Evolutionary conservation across 1,140 invertebrate genomes (phyloP).

Genomic region (Atta colombica): DNA sequence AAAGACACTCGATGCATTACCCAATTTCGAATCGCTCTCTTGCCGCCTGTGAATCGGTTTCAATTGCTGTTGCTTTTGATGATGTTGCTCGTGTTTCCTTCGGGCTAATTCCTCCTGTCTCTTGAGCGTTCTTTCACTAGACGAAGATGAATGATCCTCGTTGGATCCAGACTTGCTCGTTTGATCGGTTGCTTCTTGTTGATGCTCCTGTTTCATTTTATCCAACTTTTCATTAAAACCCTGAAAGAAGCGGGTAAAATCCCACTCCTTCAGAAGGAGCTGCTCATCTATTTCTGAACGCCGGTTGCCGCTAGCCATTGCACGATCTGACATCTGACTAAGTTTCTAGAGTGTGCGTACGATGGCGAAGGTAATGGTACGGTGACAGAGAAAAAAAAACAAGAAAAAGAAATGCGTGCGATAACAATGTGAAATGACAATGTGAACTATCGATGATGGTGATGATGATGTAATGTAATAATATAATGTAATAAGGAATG

Average conservation of each 20-base stretch:
- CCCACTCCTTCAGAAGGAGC: constrained; percentile 93
- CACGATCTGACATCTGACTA: constrained; percentile 82
- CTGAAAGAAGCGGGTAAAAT: constrained; percentile 94
- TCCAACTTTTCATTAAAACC: constrained; percentile 86
- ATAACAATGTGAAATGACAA: constrained; percentile 75
- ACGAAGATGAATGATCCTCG: constrained; percentile 72
- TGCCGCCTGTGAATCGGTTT: constrained; percentile 87
- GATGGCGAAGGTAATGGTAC: constrained; percentile 81
- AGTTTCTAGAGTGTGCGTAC: constrained; percentile 82
- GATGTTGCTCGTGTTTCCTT: constrained; percentile 77
- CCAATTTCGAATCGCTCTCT: constrained; percentile 90
- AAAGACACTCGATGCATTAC: constrained; percentile 88
- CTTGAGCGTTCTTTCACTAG: constrained; percentile 80
- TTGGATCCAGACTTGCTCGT: constrained; percentile 73
- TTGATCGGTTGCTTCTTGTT: constrained; percentile 64
- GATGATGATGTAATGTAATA: constrained; percentile 59
- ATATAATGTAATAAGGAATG: constrained; percentile 39
- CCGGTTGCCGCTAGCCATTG: constrained; percentile 79
- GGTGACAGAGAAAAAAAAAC: constrained; percentile 81
- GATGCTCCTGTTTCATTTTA: constrained; percentile 81
- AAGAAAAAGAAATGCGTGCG: constrained; percentile 80
- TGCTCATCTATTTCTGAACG: constrained; percentile 90
- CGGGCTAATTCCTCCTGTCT: constrained; percentile 75
- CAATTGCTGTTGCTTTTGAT: constrained; percentile 80
- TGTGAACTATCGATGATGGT: constrained; percentile 63